phyloP scores from a whole-genome alignment of 1,140 invertebrate species.

The Oedothorax gibbosus region DNA sequence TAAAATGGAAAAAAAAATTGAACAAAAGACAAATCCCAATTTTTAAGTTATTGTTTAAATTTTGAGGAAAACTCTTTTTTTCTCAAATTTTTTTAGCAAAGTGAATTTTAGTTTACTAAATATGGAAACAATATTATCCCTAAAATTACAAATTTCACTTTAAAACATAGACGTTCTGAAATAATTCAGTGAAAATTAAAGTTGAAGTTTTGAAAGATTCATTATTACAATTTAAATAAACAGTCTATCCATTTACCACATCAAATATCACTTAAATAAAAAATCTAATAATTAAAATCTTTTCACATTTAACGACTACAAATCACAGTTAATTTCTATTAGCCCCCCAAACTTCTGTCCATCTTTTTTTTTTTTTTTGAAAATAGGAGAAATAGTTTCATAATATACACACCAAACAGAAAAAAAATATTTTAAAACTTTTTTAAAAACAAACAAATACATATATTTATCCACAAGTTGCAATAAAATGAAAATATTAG shows the following conservation, averaged over 20 bases:
- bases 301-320: not conserved
- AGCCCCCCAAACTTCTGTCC: not conserved
- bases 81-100: too few species aligned
- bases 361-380: constrained; percentile 26
- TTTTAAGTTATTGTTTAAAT: not conserved
- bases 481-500: constrained; percentile 41
- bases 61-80: too few species aligned
- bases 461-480: not conserved
- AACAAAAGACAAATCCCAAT: not conserved
- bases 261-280: not conserved
- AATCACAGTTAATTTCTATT: not conserved
- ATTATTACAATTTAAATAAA: not conserved
- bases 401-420: not conserved
- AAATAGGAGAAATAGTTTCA: not conserved
- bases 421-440: not conserved
- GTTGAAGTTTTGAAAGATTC: not conserved
- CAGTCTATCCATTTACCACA: not conserved
- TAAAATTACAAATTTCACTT: not conserved
- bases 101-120: not conserved
- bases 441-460: constrained; percentile 25
- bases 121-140: too few species aligned
- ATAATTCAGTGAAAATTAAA: not conserved
- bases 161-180: too few species aligned
- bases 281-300: not conserved
- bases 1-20: not conserved